Evolutionary conservation across 1,140 invertebrate genomes (phyloP), one percentile per base, ranked within the genome.

Genomic region (Micrasema minimum): DNA sequence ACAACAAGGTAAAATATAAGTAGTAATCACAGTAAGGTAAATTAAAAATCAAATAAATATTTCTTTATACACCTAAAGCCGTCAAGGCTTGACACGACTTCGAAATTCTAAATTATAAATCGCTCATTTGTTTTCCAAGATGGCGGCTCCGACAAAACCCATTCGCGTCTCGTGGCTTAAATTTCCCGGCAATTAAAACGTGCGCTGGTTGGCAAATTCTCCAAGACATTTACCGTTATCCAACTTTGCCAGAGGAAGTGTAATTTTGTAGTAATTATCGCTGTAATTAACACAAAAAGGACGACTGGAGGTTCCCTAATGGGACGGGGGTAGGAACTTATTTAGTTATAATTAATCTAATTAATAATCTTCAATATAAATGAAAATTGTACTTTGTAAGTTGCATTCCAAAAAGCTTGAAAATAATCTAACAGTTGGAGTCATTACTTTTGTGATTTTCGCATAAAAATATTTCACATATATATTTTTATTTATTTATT

Each of bases 241-340:
- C 23, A 64, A 64, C 41, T 64, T 64, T 18, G 50, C 14, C n/a
- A 26, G 22, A 64, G 43, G 59, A 46, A 46, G 59, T 31, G 43
- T 64, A 64, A 64, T 64, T 64, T 64, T 64, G 59, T 46, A 64
- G 41, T 48, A 46, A 64, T 64, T 64, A 64, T 64, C 59, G 41
- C 59, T 22, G 59, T 64, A 64, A 64, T 64, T 64, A 64, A 64
- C 59, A 41, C 59, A 64, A 64, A 64, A 64, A 64, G 59, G 59
- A 64, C 55, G 43, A 45, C 18, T 12, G 0, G 22, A 41, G 41
- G 41, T 5, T 10, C 22, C 14, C 18, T 35, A 31, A 18, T 7
- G n/a, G 41, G 59, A n/a, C 0, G 35, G 53, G 26, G 26, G 26
- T 7, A 31, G 26, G 26, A 31, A 7, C 3, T 31, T 4, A 31